Evolutionary conservation across 2,113 vertebrate species (phyloP).

Genomic region (Pseudorectes ferrugineus): DNA sequence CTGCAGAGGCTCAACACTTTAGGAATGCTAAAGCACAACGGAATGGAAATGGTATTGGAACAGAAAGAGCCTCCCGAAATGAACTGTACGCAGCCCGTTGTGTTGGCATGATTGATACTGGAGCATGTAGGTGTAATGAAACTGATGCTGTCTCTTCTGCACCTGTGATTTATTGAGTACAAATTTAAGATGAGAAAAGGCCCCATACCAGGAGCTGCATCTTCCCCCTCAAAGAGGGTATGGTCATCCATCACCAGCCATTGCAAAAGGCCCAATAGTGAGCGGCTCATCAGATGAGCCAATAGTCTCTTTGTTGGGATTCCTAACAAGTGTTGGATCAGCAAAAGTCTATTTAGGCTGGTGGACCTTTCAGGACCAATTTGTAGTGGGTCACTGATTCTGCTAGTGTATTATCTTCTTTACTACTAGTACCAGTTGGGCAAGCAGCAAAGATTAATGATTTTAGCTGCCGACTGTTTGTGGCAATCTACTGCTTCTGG

Average conservation of each 20-base stretch:
- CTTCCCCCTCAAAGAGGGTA: slow-evolving; percentile 82
- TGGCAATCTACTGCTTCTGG: slow-evolving; percentile 79
- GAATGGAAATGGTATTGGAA: slow-evolving; percentile 73
- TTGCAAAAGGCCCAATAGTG: slow-evolving; percentile 89
- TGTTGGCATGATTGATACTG: slow-evolving; percentile 84
- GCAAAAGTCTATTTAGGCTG: slow-evolving; percentile 99
- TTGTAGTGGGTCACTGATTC: slow-evolving; percentile 98
- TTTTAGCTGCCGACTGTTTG: slow-evolving; percentile 81
- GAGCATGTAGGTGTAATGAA: slow-evolving; percentile 88
- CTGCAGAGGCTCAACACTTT: slow-evolving; percentile 24
- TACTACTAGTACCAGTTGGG: slow-evolving; percentile 89
- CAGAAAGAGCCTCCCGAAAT: slow-evolving; percentile 78
- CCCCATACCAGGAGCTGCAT: slow-evolving; percentile 84
- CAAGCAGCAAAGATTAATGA: slow-evolving; percentile 98
- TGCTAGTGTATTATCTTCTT: slow-evolving; percentile 92
- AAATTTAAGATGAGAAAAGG: slow-evolving; percentile 90
- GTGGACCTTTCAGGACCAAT: slow-evolving; percentile 99
- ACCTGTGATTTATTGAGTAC: slow-evolving; percentile 89
- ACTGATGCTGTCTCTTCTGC: slow-evolving; percentile 83
- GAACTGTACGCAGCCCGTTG: slow-evolving; percentile 75
- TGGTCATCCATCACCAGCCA: slow-evolving; percentile 98
- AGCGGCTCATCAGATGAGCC: slow-evolving; percentile 89
- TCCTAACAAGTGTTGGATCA: slow-evolving; percentile 99
- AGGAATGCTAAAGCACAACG: slow-evolving; percentile 47
- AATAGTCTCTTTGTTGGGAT: slow-evolving; percentile 97